Percentiles rank a stretch among this genome's conserved stretches.
Conservation (phyloP, 2,113 vertebrate species). For the Aix galericulata region DNA sequence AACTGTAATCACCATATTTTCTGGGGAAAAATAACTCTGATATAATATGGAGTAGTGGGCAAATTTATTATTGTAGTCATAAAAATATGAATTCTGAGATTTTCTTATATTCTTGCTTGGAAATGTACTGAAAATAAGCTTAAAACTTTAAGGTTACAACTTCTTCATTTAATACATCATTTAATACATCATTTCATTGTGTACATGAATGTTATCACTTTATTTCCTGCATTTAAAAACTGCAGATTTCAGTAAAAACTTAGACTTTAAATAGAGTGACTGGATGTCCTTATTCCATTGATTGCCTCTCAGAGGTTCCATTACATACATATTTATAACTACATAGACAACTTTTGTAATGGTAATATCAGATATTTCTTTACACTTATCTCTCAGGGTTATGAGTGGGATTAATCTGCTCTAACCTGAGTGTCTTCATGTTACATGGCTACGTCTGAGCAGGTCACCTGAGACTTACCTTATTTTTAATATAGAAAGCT, state of each 20-base stretch:
- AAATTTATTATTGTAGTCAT: not conserved
- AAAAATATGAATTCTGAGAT: not conserved
- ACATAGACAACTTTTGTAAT: not conserved
- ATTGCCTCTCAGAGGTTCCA: not conserved
- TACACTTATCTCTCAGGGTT: not conserved
- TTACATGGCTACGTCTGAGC: not conserved
- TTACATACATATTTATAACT: not conserved
- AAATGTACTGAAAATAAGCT: not conserved
- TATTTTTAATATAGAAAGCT: not conserved
- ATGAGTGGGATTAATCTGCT: not conserved
- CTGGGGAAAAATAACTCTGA: not conserved
- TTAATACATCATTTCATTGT: not conserved
- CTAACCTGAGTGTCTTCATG: not conserved
- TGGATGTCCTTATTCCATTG: not conserved
- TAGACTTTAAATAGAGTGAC: not conserved
- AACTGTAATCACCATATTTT: not conserved
- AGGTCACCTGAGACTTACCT: not conserved
- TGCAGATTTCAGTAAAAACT: not conserved
- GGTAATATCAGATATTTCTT: not conserved
- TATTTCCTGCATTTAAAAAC: not conserved
- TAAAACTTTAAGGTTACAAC: not conserved
- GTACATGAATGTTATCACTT: not conserved
- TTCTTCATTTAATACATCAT: not conserved
- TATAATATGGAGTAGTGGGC: not conserved
- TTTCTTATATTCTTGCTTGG: not conserved